A percentile compares a stretch with the other conserved stretches of the same genome.
Conservation (phyloP, 1,140 invertebrate species). For the Melipona quadrifasciata region DNA sequence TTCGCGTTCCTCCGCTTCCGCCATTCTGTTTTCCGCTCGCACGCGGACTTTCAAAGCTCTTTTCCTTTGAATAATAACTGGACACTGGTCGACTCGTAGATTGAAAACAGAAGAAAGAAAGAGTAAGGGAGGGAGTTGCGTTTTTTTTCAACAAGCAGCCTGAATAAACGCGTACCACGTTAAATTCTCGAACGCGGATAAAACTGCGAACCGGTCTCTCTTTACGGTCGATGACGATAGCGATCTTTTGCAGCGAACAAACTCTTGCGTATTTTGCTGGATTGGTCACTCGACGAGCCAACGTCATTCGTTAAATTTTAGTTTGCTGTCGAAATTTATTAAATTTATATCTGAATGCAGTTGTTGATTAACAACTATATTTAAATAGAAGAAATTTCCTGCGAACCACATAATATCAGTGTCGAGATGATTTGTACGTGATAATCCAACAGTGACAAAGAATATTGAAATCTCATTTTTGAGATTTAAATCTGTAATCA, state of each 20-base stretch:
- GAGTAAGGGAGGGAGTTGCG: not conserved
- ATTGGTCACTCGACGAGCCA: no score
- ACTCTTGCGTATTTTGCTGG: no score
- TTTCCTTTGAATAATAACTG: not conserved
- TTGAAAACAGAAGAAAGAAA: not conserved
- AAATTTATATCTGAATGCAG: no score
- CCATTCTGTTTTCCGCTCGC: not conserved
- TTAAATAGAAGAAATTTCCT: no score
- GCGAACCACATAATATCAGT: no score
- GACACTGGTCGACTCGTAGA: not conserved
- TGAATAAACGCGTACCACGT: not conserved
- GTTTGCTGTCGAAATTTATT: no score
- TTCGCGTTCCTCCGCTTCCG: not conserved
- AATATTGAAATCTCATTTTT: no score
- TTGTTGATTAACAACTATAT: no score
- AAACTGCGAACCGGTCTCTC: not conserved
- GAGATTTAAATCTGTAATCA: no score
- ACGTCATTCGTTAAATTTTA: no score
- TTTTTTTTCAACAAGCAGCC: not conserved
- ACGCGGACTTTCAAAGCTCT: not conserved
- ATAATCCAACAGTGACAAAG: no score
- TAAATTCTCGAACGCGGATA: not conserved
- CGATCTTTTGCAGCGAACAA: not conserved
- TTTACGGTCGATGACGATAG: not conserved
- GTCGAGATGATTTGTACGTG: no score